Evolutionary conservation across 2,113 vertebrate species (phyloP).

Genomic region (Scophthalmus maximus): DNA sequence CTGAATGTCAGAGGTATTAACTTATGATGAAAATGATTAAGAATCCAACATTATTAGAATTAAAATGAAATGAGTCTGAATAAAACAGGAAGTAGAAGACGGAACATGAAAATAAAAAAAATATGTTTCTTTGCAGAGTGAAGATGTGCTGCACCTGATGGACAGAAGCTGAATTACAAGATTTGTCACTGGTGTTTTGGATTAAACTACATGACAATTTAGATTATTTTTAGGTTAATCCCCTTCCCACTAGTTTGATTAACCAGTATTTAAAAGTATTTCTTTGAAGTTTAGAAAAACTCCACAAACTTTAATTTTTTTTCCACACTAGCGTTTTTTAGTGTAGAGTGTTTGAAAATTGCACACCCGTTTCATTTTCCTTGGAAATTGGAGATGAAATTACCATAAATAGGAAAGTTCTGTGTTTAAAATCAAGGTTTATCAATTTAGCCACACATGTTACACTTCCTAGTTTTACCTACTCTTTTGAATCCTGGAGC

Average conservation of each 20-base stretch:
- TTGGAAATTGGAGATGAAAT: too few species aligned
- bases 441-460: too few species aligned
- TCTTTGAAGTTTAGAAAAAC: constrained; percentile 29
- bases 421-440: too few species aligned
- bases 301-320: not conserved
- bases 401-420: not conserved
- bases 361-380: too few species aligned
- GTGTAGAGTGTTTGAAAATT: too few species aligned
- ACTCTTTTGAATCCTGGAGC: too few species aligned
- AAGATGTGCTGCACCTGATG: constrained; percentile 38
- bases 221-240: not conserved
- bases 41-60: not conserved
- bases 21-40: too few species aligned
- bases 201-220: not conserved
- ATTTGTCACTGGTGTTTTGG: constrained; percentile 2
- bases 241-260: not conserved
- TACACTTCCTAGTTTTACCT: too few species aligned
- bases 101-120: too few species aligned
- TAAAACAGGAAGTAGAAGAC: too few species aligned
- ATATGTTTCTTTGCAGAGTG: constrained; percentile 63
- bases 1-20: constrained; percentile 85
- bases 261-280: not conserved
- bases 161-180: constrained; percentile 7
- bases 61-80: too few species aligned
- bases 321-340: too few species aligned